Conservation (phyloP, 2,113 vertebrate genomes). For the Rana temporaria region DNA sequence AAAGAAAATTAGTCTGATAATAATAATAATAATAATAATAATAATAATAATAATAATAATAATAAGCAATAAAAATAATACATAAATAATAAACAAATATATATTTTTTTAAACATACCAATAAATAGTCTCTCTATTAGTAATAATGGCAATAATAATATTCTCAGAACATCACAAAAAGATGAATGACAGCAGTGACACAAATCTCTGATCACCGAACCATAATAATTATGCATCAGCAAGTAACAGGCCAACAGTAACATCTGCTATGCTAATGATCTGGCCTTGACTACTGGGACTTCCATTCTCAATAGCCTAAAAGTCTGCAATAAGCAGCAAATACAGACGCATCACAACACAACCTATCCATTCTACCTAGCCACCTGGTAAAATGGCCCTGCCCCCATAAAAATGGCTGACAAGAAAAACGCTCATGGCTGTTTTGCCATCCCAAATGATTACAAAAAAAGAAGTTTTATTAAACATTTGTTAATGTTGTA, state of each 20-base stretch:
- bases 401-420: background rate
- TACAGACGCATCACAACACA: background rate
- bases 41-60: no score
- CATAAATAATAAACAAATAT: no score
- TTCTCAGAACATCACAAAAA: background rate
- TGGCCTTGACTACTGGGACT: conserved; percentile 1
- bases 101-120: no score
- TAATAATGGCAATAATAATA: no score
- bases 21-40: no score
- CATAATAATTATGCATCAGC: conserved; percentile 25
- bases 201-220: conserved; percentile 17
- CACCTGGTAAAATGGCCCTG: background rate
- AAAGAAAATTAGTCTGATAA: no score
- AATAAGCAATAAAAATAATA: no score
- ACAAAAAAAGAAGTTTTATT: background rate
- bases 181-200: conserved; percentile 4
- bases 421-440: background rate
- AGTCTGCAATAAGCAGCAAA: background rate
- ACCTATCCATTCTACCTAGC: background rate
- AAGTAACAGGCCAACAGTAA: conserved; percentile 16
- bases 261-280: conserved; percentile 34
- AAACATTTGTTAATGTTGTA: background rate
- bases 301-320: background rate
- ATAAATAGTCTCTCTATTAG: no score
- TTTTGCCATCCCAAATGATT: background rate